These are phyloP conservation scores for Eledona agricola DNA, from an alignment of 2,888 invertebrate genomes.

Conservation along the genomic window DNA sequence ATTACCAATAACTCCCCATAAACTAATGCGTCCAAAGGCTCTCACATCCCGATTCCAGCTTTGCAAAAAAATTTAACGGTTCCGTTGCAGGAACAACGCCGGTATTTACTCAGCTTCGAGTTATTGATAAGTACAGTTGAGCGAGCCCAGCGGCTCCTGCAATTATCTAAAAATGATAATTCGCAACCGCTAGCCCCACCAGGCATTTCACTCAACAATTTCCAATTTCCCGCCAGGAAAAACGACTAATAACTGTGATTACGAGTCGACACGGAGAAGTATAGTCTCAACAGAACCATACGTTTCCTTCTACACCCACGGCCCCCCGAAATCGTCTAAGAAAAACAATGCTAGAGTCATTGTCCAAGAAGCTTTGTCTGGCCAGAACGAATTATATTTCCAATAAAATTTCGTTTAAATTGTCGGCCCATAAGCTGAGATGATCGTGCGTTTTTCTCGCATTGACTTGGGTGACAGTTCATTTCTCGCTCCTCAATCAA, in stretches of 20 bases:
- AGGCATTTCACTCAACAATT: conserved; percentile 19
- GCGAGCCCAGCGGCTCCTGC: conserved; percentile 8
- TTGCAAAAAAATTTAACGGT: conserved; percentile 11
- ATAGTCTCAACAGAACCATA: conserved; percentile 2
- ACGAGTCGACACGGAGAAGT: conserved; percentile 7
- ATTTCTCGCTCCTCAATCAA: conserved; percentile 36
- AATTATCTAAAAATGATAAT: conserved; percentile 33
- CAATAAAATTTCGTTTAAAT: conserved; percentile 29
- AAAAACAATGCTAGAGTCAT: too few species aligned
- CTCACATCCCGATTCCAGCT: too few species aligned
- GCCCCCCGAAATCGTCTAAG: not conserved
- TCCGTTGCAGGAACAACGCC: conserved; percentile 21
- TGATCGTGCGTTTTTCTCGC: conserved; percentile 28
- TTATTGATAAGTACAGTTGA: conserved; percentile 30
- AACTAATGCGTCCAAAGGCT: too few species aligned
- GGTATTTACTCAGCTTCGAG: conserved; percentile 27
- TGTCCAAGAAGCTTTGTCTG: conserved; percentile 17
- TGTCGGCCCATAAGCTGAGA: conserved; percentile 12
- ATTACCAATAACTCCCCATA: too few species aligned
- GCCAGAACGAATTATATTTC: conserved; percentile 24
- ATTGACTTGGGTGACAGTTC: conserved; percentile 33
- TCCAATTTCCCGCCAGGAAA: conserved; percentile 24
- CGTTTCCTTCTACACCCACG: not conserved
- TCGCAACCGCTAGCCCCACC: conserved; percentile 26
- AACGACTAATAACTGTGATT: conserved; percentile 22